Conservation (phyloP, 2,797 vertebrate genomes). For the Holocentrus rufus region DNA sequence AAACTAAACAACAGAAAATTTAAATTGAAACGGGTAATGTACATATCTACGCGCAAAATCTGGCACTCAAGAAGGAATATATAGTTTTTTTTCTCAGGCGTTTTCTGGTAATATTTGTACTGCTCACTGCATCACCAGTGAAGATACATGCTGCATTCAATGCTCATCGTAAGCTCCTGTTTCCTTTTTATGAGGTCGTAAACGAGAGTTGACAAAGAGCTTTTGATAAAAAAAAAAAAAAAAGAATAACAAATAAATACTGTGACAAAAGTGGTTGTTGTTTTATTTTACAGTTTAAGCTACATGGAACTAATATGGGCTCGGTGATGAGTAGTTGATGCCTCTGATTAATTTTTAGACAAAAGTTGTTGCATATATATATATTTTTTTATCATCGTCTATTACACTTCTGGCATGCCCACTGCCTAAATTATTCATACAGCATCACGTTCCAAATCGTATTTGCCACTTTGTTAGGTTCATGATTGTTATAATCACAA, state of each 20-base stretch:
- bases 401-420: neutral
- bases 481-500: neutral
- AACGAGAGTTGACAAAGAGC: neutral
- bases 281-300: neutral
- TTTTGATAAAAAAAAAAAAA: neutral
- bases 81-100: neutral
- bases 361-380: neutral
- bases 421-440: neutral
- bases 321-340: neutral
- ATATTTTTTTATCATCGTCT: neutral
- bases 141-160: neutral
- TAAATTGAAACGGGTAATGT: neutral
- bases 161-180: neutral
- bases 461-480: neutral
- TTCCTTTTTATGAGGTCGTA: neutral
- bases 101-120: slow-evolving; percentile 8
- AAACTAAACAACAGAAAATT: slow-evolving; percentile 3
- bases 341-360: neutral
- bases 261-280: rapidly evolving
- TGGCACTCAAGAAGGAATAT: neutral
- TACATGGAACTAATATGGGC: too few relatives aligned
- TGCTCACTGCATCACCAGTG: neutral
- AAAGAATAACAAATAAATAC: neutral
- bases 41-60: neutral
- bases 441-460: too few relatives aligned